A percentile compares a stretch with the other conserved stretches of the same genome.
Evolutionary conservation across 2,113 vertebrate species (phyloP).

Genomic region (Opisthocomus hoazin): DNA sequence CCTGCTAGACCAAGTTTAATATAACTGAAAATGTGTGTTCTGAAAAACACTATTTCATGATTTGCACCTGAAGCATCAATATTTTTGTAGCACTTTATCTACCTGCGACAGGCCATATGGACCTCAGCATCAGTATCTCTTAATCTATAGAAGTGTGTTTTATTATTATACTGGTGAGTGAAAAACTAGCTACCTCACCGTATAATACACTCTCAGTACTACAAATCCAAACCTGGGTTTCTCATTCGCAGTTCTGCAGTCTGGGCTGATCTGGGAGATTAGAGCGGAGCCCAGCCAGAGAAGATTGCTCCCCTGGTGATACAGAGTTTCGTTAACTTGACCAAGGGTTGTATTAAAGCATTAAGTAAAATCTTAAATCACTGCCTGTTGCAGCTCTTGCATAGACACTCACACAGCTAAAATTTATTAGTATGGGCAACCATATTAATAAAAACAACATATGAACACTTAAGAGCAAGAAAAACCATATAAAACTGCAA

Average conservation of each 20-base stretch:
- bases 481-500: neutral
- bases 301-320: constrained; percentile 16
- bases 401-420: neutral
- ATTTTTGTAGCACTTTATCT: neutral
- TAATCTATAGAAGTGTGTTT: neutral
- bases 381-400: neutral
- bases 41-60: neutral
- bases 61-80: neutral
- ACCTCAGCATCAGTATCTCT: neutral
- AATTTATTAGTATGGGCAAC: neutral
- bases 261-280: constrained; percentile 2
- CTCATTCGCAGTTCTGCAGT: neutral
- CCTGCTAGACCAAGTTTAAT: neutral
- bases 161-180: neutral
- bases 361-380: constrained; percentile 18
- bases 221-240: neutral
- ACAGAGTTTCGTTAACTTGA: constrained; percentile 28
- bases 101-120: neutral
- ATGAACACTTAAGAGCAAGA: neutral
- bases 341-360: constrained; percentile 33
- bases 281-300: neutral
- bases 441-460: neutral
- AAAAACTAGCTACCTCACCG: neutral
- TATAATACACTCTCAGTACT: neutral
- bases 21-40: neutral